Conservation (phyloP, 2,888 invertebrate genomes). For the Ischnus inquisitorius region DNA sequence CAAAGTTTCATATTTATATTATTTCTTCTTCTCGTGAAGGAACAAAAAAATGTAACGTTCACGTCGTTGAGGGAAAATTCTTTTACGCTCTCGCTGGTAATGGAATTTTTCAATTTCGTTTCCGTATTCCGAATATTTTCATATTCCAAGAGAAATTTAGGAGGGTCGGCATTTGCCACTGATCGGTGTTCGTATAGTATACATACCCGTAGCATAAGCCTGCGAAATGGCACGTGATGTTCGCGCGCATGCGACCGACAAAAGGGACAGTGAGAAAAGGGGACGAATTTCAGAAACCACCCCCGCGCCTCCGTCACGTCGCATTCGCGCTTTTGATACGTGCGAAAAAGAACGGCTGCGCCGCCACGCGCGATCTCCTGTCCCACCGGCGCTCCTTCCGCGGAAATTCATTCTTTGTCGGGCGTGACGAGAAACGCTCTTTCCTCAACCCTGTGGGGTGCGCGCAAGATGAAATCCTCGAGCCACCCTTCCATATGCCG, state of each 20-base stretch:
- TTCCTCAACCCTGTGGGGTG: slow-evolving; percentile 18
- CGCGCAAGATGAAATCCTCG: not conserved
- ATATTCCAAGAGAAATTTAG: slow-evolving; percentile 10
- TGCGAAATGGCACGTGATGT: slow-evolving; percentile 81
- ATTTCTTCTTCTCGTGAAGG: not conserved
- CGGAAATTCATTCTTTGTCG: slow-evolving; percentile 59
- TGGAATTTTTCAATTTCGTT: slow-evolving; percentile 17
- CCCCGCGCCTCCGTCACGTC: slow-evolving; percentile 50
- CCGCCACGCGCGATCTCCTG: slow-evolving; percentile 23
- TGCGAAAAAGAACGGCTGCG: slow-evolving; percentile 72
- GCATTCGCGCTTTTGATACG: slow-evolving; percentile 65
- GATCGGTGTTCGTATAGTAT: slow-evolving; percentile 67
- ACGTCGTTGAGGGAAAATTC: not conserved
- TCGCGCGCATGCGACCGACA: slow-evolving; percentile 75
- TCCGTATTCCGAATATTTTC: slow-evolving; percentile 18
- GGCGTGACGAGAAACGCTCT: slow-evolving; percentile 56
- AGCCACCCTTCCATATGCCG: slow-evolving; percentile 11
- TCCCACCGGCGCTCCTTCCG: slow-evolving; percentile 42
- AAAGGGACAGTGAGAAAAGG: slow-evolving; percentile 66
- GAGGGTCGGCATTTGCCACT: slow-evolving; percentile 20
- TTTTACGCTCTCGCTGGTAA: not conserved
- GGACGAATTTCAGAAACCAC: slow-evolving; percentile 58
- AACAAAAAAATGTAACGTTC: not conserved
- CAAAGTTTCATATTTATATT: too few relatives aligned
- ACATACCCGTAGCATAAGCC: slow-evolving; percentile 73